Evolutionary conservation across 2,113 vertebrate genomes (phyloP), one percentile per base, ranked within the genome.

Genomic region (Onychorhynchus coronatus): DNA sequence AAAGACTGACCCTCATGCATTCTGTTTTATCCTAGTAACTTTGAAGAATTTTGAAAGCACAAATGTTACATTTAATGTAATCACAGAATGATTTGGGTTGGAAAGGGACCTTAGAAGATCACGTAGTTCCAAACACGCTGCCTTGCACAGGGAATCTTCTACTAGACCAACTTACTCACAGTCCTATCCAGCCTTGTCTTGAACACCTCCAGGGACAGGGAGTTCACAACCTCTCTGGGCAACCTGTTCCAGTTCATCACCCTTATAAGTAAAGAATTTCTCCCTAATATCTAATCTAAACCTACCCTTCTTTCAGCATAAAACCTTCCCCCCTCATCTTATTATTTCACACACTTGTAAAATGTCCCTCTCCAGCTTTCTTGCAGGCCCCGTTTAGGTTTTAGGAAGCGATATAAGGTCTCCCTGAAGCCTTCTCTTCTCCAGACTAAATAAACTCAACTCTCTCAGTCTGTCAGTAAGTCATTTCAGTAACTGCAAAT

Each of bases 261-360:
- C 7, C 52, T 39, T 30, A 44, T 4, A 74, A 74, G 12, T 7
- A n/a, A 62, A 52, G 22, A 59, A 21, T 8, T 66, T 33, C 8
- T 37, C 27, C 19, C 28, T 13, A 25, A 46, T 47, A 53, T 61
- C 13, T 47, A 61, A 61, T 31, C 46, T 31, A 47, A 14, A 47
- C 46, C 16, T 52, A 65, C 16, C 5, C 5, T 13, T 39, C 19
- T 39, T 74, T 33, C 52, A 89, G 17, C 21, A 67, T 39, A 52
- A 44, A 10, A 28, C 27, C 19, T 52, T 8, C 2, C 5, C 5
- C 0, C 14, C 19, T 50, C 22, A 66, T 28, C 4, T 27, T 28
- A 33, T 53, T 22, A 37, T 33, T 33, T 24, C 5, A 46, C 2
- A 5, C 6, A 16, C 39, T 25, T 39, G 37, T 11, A 30, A 59